Base-by-base conservation (phyloP, 2,888 invertebrate species). In the Abrostola tripartita region DNA sequence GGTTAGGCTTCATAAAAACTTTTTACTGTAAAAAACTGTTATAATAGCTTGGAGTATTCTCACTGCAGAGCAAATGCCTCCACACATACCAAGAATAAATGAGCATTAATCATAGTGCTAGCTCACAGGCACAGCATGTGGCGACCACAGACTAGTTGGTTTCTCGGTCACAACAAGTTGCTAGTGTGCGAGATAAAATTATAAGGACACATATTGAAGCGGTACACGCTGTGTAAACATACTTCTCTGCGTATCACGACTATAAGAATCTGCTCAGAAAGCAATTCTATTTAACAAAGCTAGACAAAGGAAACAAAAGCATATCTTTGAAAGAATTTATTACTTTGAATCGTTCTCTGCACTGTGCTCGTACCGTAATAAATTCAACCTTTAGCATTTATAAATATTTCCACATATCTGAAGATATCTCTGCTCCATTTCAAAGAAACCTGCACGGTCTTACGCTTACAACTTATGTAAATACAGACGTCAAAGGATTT, bases 331-430 rank as follows among this genome's bases (percentile, higher is more conserved):
- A 56, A 52, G 14, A n/a, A 62, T 59, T 73, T 63, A 50, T 10
- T 24, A 44, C 14, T 73, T 49, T 42, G 54, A 63, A 74, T 63
- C 12, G 37, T 57, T 49, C 50, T 11, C 38, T 7, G 52, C 73
- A 60, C 69, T 61, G 56, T 52, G 60, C 62, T 54, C 57, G 55
- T 57, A 53, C 44, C 51, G 38, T 60, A 64, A 72, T 74, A 74
- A 65, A 72, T 72, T 72, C 75, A 53, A 65, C 71, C 50, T 70
- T 72, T 70, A 74, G 61, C 71, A 72, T 74, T 61, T 74, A 51
- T 65, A 65, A 65, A 76, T 77, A 74, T 70, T 54, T 57, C 50
- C 47, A 41, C 60, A 59, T 63, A 67, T 63, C 61, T 61, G 55
- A 50, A 50, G 52, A 54, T 56, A 52, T 55, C 52, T n/a, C 40